Percentiles rank a stretch among this genome's conserved stretches.
phyloP scores from a whole-genome alignment of 2,888 invertebrate genomes.

The Adineta ricciae region DNA sequence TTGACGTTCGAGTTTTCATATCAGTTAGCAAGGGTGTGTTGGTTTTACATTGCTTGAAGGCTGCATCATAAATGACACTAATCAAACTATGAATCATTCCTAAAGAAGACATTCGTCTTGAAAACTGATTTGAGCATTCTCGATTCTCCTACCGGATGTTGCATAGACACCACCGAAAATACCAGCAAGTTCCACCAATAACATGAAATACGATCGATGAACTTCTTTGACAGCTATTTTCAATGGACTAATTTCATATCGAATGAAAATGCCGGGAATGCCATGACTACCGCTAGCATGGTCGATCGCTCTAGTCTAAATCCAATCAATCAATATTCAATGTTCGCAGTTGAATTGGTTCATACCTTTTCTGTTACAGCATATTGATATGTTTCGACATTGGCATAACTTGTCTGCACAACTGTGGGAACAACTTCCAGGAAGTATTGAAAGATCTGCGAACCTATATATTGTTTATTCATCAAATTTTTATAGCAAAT shows the following conservation, averaged over 20 bases:
- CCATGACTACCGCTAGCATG: slow-evolving; percentile 72
- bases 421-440: slow-evolving; percentile 89
- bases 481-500: no score
- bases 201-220: slow-evolving; percentile 55
- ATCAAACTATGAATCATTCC: slow-evolving; percentile 18
- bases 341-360: no score
- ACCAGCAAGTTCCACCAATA: slow-evolving; percentile 75
- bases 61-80: neutral
- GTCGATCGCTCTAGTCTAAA: slow-evolving; percentile 64
- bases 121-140: neutral
- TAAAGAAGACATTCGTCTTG: neutral
- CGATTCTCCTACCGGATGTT: slow-evolving; percentile 49
- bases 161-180: slow-evolving; percentile 84
- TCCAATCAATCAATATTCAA: neutral
- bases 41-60: neutral
- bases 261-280: slow-evolving; percentile 82
- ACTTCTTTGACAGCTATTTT: slow-evolving; percentile 57
- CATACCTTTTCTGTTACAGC: slow-evolving; percentile 68
- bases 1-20: neutral
- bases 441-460: slow-evolving; percentile 79
- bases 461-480: slow-evolving; percentile 52
- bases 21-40: neutral
- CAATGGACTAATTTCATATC: slow-evolving; percentile 82
- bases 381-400: slow-evolving; percentile 67
- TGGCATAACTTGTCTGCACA: slow-evolving; percentile 54